Conservation (phyloP, 2,113 vertebrate species). For the Lepidothrix coronata region DNA sequence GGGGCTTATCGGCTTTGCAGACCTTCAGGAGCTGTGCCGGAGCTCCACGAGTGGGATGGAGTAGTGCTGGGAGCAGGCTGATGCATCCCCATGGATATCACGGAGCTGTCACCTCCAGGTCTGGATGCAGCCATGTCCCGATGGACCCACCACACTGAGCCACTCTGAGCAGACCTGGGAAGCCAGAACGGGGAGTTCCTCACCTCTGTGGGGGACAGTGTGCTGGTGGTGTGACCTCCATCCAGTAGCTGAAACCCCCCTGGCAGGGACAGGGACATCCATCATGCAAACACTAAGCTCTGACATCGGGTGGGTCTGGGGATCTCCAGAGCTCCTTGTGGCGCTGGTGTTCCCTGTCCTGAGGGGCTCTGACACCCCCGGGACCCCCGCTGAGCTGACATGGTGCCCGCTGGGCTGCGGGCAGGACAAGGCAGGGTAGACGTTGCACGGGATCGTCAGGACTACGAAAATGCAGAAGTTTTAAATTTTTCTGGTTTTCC, state of each 20-base stretch:
- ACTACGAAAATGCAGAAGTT: neutral
- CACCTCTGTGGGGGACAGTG: fast-evolving
- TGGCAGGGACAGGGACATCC: fast-evolving
- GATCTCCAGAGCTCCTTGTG: neutral
- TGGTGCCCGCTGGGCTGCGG: neutral
- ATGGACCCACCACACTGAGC: neutral
- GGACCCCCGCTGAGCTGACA: neutral
- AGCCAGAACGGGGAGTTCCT: fast-evolving
- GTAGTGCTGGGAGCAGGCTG: neutral
- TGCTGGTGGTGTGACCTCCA: fast-evolving
- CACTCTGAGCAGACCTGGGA: neutral
- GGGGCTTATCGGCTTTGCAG: neutral
- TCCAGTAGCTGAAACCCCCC: fast-evolving
- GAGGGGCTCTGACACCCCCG: neutral
- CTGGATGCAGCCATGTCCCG: fast-evolving
- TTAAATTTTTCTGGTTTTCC: neutral
- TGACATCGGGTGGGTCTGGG: fast-evolving
- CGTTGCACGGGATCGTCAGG: neutral
- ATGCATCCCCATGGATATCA: fast-evolving
- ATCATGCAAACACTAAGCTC: neutral
- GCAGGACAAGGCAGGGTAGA: neutral
- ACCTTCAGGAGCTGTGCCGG: slow-evolving; percentile 45
- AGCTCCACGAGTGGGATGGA: neutral
- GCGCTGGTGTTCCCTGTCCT: fast-evolving
- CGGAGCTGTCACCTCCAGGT: fast-evolving